Evolutionary conservation across 2,888 invertebrate genomes (phyloP), one percentile per base, ranked within the genome.

Genomic region (Spialia ferax): DNA sequence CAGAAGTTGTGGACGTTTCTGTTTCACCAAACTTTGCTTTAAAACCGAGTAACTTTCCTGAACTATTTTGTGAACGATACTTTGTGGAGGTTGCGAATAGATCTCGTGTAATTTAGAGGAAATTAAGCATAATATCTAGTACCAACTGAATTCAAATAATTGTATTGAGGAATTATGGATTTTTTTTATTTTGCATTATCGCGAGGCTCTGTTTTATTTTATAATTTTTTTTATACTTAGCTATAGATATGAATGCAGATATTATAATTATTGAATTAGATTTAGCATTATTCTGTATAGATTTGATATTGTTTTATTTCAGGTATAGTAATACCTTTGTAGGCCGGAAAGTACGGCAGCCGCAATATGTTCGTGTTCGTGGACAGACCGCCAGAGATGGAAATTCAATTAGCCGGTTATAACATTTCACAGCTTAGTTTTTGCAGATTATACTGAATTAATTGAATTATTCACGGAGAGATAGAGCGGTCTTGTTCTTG

Each of bases 1-100:
- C 61, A 67, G 61, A 67, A 67, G 48, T 67, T 67, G 67, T 62
- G 67, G 67, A 67, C 61, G 55, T 56, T 61, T 55, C 48, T 62
- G 67, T 67, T 67, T 62, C 66, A n/a, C 11, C 26, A 54, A 67
- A 67, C 61, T 67, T 67, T 67, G 61, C 56, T 55, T 67, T 67
- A 67, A 67, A 67, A 48, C 61, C 61, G 56, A 62, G 61, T 18
- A 56, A 55, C 59, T 48, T 62, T 67, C 18, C 45, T 18, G 18
- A 48, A 42, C 52, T 61, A 48, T 48, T 48, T 48, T 48, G 48
- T 48, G 48, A 20, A 20, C 22, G 38, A 67, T 61, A 61, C 38
- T 67, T 55, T 60, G 59, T 54, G 35, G 23, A 29, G 67, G 7
- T 67, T 54, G 42, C 61, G 61, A 23, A 18, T 23, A 35, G 35